These are phyloP conservation scores for Thalassaphorura encarpata DNA, from an alignment of 1,140 invertebrate genomes.

Conservation along the genomic window DNA sequence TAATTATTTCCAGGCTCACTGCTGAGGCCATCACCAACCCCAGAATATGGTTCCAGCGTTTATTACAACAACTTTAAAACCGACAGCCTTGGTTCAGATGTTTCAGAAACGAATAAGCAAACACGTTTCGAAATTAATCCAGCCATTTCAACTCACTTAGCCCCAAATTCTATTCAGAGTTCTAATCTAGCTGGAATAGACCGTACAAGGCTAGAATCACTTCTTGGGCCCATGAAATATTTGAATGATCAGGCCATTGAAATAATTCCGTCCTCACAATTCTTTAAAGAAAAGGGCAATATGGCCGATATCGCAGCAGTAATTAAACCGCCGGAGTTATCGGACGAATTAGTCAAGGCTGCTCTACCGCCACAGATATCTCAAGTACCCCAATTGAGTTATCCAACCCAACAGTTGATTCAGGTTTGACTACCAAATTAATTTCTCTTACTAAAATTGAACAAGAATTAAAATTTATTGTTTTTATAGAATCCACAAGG, in stretches of 20 bases:
- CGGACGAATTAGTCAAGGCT: slow-evolving; percentile 19
- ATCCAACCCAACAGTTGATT: slow-evolving; percentile 16
- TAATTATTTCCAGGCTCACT: too few species aligned
- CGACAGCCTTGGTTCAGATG: too few species aligned
- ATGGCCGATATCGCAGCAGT: slow-evolving; percentile 25
- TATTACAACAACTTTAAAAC: too few species aligned
- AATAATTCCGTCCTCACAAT: slow-evolving; percentile 15
- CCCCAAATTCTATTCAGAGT: background rate
- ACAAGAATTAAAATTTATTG: too few species aligned
- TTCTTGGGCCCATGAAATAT: background rate
- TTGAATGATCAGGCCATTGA: slow-evolving; percentile 14
- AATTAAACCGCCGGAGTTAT: slow-evolving; percentile 24
- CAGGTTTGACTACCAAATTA: too few species aligned
- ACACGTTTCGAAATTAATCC: background rate
- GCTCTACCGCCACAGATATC: slow-evolving; percentile 15
- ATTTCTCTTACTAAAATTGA: too few species aligned
- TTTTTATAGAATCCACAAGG: slow-evolving; percentile 10
- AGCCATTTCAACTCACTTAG: background rate
- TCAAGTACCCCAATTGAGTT: slow-evolving; percentile 11
- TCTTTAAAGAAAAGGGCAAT: slow-evolving; percentile 18
- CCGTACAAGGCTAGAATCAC: too few species aligned
- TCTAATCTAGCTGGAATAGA: background rate
- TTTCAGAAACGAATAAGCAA: too few species aligned
- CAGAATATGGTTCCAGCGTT: too few species aligned
- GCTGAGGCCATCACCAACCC: too few species aligned